These are phyloP conservation scores for Drosophila nikananu DNA, from an alignment of 1,140 invertebrate genomes.

Conservation along the genomic window DNA sequence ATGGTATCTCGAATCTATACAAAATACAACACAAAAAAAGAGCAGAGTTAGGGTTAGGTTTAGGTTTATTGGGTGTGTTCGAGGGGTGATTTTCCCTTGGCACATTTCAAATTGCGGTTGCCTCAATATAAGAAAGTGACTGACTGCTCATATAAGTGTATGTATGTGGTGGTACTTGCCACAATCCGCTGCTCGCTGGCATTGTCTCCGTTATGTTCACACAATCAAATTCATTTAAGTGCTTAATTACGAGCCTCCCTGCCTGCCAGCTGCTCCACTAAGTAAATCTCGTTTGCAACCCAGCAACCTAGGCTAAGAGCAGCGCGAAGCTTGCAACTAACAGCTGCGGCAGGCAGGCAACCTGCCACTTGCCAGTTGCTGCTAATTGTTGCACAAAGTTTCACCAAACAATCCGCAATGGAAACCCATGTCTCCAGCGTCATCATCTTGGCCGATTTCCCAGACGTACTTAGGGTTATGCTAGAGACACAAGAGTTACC, in stretches of 20 bases:
- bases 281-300: conserved; percentile 69
- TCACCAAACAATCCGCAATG: conserved; percentile 48
- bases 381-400: conserved; percentile 62
- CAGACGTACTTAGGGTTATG: conserved; percentile 21
- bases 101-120: background rate
- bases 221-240: conserved; percentile 85
- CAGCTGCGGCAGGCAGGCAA: conserved; percentile 9
- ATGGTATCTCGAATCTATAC: conserved; percentile 21
- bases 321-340: conserved; percentile 2
- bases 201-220: conserved; percentile 63
- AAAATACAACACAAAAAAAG: background rate
- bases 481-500: background rate
- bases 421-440: conserved; percentile 40
- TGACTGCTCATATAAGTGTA: conserved; percentile 51
- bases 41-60: conserved; percentile 11
- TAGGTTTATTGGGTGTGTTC: background rate
- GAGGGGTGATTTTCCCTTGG: conserved; percentile 1
- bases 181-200: background rate
- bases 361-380: conserved; percentile 26
- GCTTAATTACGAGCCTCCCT: conserved; percentile 75
- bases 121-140: conserved; percentile 42
- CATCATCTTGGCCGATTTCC: conserved; percentile 66
- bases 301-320: conserved; percentile 2
- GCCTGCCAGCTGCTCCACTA: conserved; percentile 70
- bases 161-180: conserved; percentile 21